phyloP scores from a whole-genome alignment of 2,113 vertebrate genomes.

The Melanotaenia duboulayi region DNA sequence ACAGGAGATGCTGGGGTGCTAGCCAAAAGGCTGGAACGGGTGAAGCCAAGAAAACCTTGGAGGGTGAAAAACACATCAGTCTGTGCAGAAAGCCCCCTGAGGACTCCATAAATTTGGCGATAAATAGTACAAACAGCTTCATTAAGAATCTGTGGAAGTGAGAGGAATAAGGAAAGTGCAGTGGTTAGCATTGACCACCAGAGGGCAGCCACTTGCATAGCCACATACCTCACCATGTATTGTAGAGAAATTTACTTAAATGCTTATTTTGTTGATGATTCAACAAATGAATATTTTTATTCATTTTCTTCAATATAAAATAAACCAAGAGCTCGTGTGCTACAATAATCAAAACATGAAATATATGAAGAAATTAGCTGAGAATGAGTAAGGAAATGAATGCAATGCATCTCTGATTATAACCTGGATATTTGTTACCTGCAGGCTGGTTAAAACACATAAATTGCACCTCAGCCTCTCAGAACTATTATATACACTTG shows the following conservation, averaged over 20 bases:
- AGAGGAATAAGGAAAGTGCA: slow-evolving; percentile 4
- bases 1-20: slow-evolving; percentile 32
- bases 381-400: too few relatives aligned
- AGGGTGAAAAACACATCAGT: slow-evolving; percentile 54
- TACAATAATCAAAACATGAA: too few relatives aligned
- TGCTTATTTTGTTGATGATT: neutral
- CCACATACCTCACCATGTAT: neutral
- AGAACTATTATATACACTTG: too few relatives aligned
- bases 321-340: too few relatives aligned
- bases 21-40: slow-evolving; percentile 26
- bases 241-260: neutral
- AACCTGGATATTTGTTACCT: too few relatives aligned
- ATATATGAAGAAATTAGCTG: neutral
- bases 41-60: slow-evolving; percentile 33
- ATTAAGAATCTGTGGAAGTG: neutral
- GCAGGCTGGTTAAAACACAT: too few relatives aligned
- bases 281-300: too few relatives aligned
- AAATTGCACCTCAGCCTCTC: too few relatives aligned
- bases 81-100: slow-evolving; percentile 18
- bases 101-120: slow-evolving; percentile 29
- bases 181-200: slow-evolving; percentile 38
- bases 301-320: too few relatives aligned
- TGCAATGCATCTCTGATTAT: too few relatives aligned
- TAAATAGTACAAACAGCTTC: neutral
- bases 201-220: slow-evolving; percentile 64